phyloP scores from a whole-genome alignment of 2,888 invertebrate genomes.

The Caradrina clavipalpis region DNA sequence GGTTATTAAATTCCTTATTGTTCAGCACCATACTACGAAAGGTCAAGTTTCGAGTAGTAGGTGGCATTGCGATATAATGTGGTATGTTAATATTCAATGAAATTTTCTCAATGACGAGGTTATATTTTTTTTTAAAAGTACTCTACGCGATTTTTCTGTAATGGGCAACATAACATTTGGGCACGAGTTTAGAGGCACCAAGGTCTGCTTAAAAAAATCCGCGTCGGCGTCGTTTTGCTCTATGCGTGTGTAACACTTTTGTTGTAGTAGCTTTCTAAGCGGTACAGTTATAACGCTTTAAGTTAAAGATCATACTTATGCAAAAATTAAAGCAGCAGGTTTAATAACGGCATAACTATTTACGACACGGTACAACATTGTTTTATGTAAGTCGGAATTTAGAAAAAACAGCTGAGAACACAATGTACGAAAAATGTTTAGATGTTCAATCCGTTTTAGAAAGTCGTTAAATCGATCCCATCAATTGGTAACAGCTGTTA shows the following conservation, averaged over 20 bases:
- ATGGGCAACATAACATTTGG: background rate
- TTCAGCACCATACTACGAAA: conserved; percentile 12
- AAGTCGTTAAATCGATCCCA: conserved; percentile 59
- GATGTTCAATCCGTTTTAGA: conserved; percentile 54
- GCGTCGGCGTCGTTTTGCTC: conserved; percentile 12
- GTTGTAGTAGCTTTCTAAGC: conserved; percentile 25
- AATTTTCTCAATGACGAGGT: background rate
- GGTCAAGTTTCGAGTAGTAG: background rate
- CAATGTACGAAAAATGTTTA: conserved; percentile 42
- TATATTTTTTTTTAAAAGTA: background rate
- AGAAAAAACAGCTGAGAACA: conserved; percentile 40
- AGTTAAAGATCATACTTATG: conserved; percentile 37
- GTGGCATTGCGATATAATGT: too few species aligned
- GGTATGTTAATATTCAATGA: background rate
- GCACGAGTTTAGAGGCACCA: background rate
- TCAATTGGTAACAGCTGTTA: conserved; percentile 58
- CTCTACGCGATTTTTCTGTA: conserved; percentile 1
- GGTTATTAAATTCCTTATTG: conserved; percentile 15
- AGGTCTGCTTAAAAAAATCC: conserved; percentile 8
- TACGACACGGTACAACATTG: conserved; percentile 29
- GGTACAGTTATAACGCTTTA: conserved; percentile 33
- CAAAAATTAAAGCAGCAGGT: conserved; percentile 34
- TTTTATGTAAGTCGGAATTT: conserved; percentile 18
- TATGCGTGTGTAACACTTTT: conserved; percentile 39
- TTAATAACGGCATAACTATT: conserved; percentile 43